Percentiles rank a stretch among this genome's conserved stretches.
These are phyloP conservation scores for Dunckerocampus dactyliophorus DNA, from an alignment of 2,113 vertebrate genomes.

Conservation along the genomic window DNA sequence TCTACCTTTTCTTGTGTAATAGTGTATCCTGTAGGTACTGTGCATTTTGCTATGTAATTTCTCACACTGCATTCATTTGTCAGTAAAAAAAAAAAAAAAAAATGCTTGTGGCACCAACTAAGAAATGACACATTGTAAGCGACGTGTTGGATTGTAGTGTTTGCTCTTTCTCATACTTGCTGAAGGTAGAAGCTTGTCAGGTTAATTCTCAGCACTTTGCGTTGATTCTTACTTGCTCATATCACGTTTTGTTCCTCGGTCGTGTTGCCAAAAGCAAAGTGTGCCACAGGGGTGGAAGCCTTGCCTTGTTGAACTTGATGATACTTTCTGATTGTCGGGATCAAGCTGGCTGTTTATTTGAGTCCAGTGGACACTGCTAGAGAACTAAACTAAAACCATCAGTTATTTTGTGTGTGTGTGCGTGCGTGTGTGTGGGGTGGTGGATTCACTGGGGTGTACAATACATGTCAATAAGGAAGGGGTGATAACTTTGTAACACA, in stretches of 20 bases:
- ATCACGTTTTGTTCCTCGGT: conserved; percentile 4
- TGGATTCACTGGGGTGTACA: conserved; percentile 43
- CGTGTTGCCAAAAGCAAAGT: conserved; percentile 43
- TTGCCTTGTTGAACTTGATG: conserved; percentile 17
- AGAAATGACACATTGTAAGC: background rate
- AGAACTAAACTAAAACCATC: conserved; percentile 5
- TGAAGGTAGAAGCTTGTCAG: background rate
- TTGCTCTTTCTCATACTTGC: no score
- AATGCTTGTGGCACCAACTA: background rate
- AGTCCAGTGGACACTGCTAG: background rate
- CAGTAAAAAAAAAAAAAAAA: no score
- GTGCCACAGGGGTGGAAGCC: conserved; percentile 9
- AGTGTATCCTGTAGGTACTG: no score
- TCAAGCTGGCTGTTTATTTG: background rate
- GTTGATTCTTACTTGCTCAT: background rate
- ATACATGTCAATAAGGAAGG: conserved; percentile 34
- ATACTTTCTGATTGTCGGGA: background rate
- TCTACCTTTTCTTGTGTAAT: no score
- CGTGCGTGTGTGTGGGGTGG: no score
- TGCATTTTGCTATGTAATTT: no score
- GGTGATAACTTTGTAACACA: conserved; percentile 53
- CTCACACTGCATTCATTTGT: no score
- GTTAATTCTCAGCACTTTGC: background rate
- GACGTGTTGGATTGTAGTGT: background rate
- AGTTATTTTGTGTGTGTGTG: no score